A percentile compares a stretch with the other conserved stretches of the same genome.
These are phyloP conservation scores for Lacanobia oleracea DNA, from an alignment of 2,888 invertebrate species.

Conservation along the genomic window DNA sequence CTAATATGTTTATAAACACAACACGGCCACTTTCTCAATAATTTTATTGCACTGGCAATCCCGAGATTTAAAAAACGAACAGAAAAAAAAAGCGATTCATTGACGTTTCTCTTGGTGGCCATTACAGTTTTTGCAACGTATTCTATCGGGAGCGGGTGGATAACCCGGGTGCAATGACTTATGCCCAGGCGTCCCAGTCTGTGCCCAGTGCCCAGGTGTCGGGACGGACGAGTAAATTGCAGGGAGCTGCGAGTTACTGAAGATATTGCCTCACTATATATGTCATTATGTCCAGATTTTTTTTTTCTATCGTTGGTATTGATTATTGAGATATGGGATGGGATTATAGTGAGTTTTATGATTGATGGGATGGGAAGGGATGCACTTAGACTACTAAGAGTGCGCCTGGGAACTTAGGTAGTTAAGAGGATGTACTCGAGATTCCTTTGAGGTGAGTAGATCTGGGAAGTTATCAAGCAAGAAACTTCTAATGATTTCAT, in stretches of 20 bases:
- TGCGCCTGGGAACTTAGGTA: conserved; percentile 21
- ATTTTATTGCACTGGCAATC: conserved; percentile 26
- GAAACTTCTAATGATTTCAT: background rate
- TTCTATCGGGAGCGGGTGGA: conserved; percentile 60
- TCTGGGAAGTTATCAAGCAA: conserved; percentile 2
- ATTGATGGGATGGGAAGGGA: conserved; percentile 44
- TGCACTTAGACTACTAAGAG: conserved; percentile 15
- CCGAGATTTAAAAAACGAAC: conserved; percentile 26
- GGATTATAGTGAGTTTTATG: conserved; percentile 39
- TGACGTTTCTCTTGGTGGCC: conserved; percentile 50
- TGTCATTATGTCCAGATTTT: conserved; percentile 55
- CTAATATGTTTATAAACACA: conserved; percentile 26
- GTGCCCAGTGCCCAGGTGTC: conserved; percentile 55
- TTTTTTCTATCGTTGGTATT: conserved; percentile 47
- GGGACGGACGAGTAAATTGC: conserved; percentile 55
- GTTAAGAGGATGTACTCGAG: background rate
- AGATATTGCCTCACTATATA: conserved; percentile 49
- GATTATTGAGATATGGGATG: conserved; percentile 41
- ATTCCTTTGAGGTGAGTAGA: conserved; percentile 3
- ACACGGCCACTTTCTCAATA: conserved; percentile 10
- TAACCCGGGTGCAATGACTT: conserved; percentile 62
- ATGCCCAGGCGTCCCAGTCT: conserved; percentile 41
- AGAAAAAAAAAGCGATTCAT: conserved; percentile 54
- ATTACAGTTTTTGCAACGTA: conserved; percentile 60
- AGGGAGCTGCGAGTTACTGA: conserved; percentile 47